Percentiles rank a stretch among this genome's conserved stretches.
These are phyloP conservation scores for Crepidodera aurea DNA, from an alignment of 2,888 invertebrate genomes.

Conservation along the genomic window DNA sequence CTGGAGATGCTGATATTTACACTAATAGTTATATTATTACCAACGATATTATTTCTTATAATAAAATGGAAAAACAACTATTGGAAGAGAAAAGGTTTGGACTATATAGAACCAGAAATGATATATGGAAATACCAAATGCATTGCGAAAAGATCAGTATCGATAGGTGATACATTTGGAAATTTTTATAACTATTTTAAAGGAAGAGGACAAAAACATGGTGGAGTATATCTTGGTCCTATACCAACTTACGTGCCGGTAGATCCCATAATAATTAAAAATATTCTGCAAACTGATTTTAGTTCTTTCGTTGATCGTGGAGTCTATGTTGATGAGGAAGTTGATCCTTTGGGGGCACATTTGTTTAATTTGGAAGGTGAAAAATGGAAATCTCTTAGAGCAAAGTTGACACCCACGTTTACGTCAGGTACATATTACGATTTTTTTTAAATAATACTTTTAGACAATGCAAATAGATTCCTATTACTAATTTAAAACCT, in stretches of 20 bases:
- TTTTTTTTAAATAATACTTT: background rate
- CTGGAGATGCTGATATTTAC: background rate
- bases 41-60: slow-evolving; percentile 17
- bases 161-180: slow-evolving; percentile 20
- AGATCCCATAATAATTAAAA: slow-evolving; percentile 54
- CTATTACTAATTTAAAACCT: too few species aligned
- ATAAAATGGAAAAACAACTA: slow-evolving; percentile 43
- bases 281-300: slow-evolving; percentile 56
- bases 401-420: slow-evolving; percentile 54
- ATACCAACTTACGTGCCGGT: slow-evolving; percentile 51
- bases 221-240: slow-evolving; percentile 45
- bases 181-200: slow-evolving; percentile 41
- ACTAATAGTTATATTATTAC: background rate
- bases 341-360: slow-evolving; percentile 52
- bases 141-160: slow-evolving; percentile 11
- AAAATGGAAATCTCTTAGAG: slow-evolving; percentile 59
- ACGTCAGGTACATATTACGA: slow-evolving; percentile 33
- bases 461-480: too few species aligned
- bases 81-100: slow-evolving; percentile 51
- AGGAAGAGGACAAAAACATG: slow-evolving; percentile 40
- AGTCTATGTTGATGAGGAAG: slow-evolving; percentile 50
- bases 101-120: slow-evolving; percentile 32
- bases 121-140: slow-evolving; percentile 29
- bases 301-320: slow-evolving; percentile 54
- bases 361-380: slow-evolving; percentile 51